Base-by-base conservation (phyloP, 30 jellyfish, hydroid and myxozoan genomes). In the Cassiopea xamachana region DNA sequence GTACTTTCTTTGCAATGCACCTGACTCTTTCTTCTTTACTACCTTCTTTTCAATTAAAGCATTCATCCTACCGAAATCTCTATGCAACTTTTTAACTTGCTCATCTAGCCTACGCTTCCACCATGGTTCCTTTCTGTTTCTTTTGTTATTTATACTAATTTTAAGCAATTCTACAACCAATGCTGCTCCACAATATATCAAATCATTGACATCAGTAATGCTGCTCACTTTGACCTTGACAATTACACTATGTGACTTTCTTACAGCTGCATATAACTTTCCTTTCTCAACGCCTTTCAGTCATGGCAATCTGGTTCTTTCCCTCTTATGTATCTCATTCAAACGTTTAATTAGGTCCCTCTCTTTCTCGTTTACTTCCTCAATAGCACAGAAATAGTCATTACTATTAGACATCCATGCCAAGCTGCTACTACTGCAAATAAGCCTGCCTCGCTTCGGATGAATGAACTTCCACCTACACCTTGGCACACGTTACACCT, bases 171-270 rank as follows among this genome's bases (percentile, higher is more conserved):
- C 91, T 62, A 2, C 3, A 18, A 83, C 82, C 16, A 83, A 7
- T 62, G 91, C 91, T 46, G 91, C 83, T 45, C 83, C 85, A 62
- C 16, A 67, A 87, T 71, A 83, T 19, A 51, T 83, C 7, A 19
- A 6, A 77, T 77, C 79, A 64, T 62, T 69, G 49, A 44, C 46
- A 4, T 15, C 73, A 5, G 83, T 83, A 7, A 59, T 69, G 48
- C 39, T 69, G 15, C 39, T 73, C 47, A 83, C 46, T 46, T 48
- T 67, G 9, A 48, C 46, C 64, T 62, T 83, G 60, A 10, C 83
- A 7, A 73, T 43, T 55, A 84, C 85, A 48, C 60, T 59, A 75
- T 75, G 13, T 44, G 46, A 69, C 70, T 75, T 75, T 14, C 58
- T 73, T 27, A 64, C 74, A 5, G 74, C 43, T 14, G 8, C 74